A percentile compares a stretch with the other conserved stretches of the same genome.
Evolutionary conservation across 1,140 invertebrate genomes (phyloP).

Genomic region (Platorchestia sp.): DNA sequence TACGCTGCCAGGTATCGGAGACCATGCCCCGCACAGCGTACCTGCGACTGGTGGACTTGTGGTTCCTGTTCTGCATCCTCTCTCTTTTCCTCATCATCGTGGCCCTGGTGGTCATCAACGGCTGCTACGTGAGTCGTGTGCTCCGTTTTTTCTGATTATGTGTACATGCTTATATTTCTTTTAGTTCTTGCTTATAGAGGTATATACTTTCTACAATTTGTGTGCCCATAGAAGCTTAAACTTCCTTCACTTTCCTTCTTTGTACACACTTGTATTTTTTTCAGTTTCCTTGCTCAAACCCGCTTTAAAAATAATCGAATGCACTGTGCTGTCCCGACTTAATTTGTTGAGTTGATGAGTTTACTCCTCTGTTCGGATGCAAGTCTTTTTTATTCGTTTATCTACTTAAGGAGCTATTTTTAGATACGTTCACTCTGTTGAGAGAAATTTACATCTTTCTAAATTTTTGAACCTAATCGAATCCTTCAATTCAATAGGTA

Average conservation of each 20-base stretch:
- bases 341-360: no score
- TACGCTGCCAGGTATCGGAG: neutral
- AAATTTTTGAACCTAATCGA: no score
- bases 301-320: neutral
- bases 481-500: no score
- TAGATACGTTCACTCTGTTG: no score
- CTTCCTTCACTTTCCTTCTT: neutral
- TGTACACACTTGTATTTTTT: neutral
- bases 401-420: no score
- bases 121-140: constrained; percentile 10
- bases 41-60: constrained; percentile 61
- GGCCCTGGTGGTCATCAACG: constrained; percentile 41
- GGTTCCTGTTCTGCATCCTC: constrained; percentile 62
- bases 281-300: neutral
- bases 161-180: neutral
- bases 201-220: neutral
- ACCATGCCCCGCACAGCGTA: constrained; percentile 62
- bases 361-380: no score
- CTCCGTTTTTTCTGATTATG: neutral
- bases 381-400: no score
- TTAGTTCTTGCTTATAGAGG: neutral
- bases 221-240: neutral
- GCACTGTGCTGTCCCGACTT: no score
- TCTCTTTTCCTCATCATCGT: constrained; percentile 59
- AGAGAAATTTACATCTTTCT: no score